Base-by-base conservation (phyloP, 64 coral and sea anemone species). In the Montipora foliosa region DNA sequence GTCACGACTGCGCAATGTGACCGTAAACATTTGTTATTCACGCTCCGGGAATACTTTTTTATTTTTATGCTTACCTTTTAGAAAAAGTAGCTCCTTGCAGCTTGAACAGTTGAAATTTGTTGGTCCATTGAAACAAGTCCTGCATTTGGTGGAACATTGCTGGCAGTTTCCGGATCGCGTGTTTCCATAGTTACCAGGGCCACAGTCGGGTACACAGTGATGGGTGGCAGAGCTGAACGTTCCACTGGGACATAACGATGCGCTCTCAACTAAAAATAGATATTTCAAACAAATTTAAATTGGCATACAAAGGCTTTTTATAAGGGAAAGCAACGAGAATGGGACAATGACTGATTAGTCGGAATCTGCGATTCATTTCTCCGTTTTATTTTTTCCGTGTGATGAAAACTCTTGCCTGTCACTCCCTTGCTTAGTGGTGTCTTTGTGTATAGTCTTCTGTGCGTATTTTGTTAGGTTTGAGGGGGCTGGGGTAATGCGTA, bases 181-280 rank as follows among this genome's bases (percentile, higher is more conserved):
- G 78, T 95, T 82, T 13, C 96, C 96, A 88, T 97, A 97, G 66
- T 88, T 70, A 60, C 95, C 95, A 1, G 83, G 66, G 2, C 88
- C 92, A 84, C 95, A 97, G 6, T 78, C 19, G 3, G 75, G 59
- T 8, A 97, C 95, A 78, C 95, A 97, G 78, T 78, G 91, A 11
- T 10, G 55, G 4, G 15, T 77, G 7, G 86, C 83, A 16, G 61
- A 14, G 5, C 76, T 22, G 84, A 88, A 97, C 2, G 70, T 97
- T 88, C 84, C 84, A 21, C 50, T 6, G 2, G 92, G 92, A 16
- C 92, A 93, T 25, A 79, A 19, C 8, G 82, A 72, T 45, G 77
- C 1, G 25, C 47, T 19, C 29, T 15, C 16, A 13, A 1, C 82
- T 86, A 17, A 49, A 71, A 86, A n/a, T 9, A 47, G 19, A 68